These are phyloP conservation scores for Prionailurus bengalensis DNA, from an alignment of 2,113 vertebrate species.

Conservation along the genomic window DNA sequence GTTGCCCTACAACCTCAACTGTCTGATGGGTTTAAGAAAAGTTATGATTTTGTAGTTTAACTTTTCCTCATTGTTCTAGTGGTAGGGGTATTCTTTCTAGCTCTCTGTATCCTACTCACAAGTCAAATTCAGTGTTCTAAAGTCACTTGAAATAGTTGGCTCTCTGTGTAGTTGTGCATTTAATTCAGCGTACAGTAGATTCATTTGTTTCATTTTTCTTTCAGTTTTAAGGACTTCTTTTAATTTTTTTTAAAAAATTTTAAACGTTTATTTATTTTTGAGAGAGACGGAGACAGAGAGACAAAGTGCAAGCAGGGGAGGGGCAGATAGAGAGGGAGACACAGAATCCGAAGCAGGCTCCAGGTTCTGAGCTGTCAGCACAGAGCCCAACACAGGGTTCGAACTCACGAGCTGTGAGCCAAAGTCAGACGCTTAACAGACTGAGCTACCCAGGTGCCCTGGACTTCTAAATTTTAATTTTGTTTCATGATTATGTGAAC, in stretches of 20 bases:
- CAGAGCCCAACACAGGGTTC: too few relatives aligned
- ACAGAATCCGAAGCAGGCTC: too few relatives aligned
- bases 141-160: slow-evolving; percentile 23
- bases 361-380: too few relatives aligned
- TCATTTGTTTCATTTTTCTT: slow-evolving; percentile 40
- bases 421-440: too few relatives aligned
- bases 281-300: too few relatives aligned
- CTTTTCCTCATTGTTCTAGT: neutral
- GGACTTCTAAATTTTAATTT: slow-evolving; percentile 31
- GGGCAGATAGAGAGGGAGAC: too few relatives aligned
- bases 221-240: slow-evolving; percentile 19
- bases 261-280: too few relatives aligned
- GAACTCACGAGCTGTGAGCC: too few relatives aligned
- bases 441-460: too few relatives aligned
- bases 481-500: neutral
- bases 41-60: slow-evolving; percentile 35
- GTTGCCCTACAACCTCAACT: neutral
- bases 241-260: neutral
- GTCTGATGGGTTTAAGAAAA: neutral
- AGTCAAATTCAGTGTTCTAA: neutral
- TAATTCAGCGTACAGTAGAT: neutral
- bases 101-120: neutral
- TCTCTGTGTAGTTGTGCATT: slow-evolving; percentile 35
- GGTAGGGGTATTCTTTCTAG: neutral
- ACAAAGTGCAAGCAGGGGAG: too few relatives aligned